Conservation (phyloP, 2,888 invertebrate species). For the Malthinus seriepunctatus region DNA sequence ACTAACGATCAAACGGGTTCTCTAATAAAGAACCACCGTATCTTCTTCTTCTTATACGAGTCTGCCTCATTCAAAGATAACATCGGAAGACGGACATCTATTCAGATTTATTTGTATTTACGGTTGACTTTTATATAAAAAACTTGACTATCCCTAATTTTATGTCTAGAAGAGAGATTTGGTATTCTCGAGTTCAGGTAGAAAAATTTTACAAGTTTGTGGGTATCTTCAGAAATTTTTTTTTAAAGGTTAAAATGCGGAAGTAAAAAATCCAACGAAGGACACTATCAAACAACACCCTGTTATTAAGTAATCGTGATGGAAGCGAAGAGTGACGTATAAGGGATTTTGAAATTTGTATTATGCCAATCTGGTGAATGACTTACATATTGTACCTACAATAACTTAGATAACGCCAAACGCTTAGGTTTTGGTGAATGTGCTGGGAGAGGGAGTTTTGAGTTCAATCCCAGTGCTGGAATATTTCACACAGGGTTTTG, state of each 20-base stretch:
- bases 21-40: slow-evolving; percentile 17
- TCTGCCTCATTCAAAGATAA: slow-evolving; percentile 13
- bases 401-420: too few relatives aligned
- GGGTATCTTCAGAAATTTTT: background rate
- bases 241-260: background rate
- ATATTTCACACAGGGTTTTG: too few relatives aligned
- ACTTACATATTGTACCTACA: too few relatives aligned
- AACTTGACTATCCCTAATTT: slow-evolving; percentile 11
- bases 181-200: background rate
- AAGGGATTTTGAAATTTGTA: too few relatives aligned
- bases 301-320: too few relatives aligned
- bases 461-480: too few relatives aligned
- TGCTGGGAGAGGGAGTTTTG: too few relatives aligned
- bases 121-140: slow-evolving; percentile 7
- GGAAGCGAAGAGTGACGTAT: too few relatives aligned
- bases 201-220: background rate
- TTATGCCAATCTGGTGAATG: too few relatives aligned
- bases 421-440: too few relatives aligned
- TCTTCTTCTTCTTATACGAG: slow-evolving; percentile 6
- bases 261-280: too few relatives aligned
- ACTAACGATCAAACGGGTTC: slow-evolving; percentile 21
- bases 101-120: slow-evolving; percentile 14
- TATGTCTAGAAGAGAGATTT: background rate
- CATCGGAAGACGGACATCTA: slow-evolving; percentile 9
- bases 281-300: too few relatives aligned